These are phyloP conservation scores for Drosophila santomea DNA, from an alignment of 1,140 invertebrate genomes.

Conservation along the genomic window DNA sequence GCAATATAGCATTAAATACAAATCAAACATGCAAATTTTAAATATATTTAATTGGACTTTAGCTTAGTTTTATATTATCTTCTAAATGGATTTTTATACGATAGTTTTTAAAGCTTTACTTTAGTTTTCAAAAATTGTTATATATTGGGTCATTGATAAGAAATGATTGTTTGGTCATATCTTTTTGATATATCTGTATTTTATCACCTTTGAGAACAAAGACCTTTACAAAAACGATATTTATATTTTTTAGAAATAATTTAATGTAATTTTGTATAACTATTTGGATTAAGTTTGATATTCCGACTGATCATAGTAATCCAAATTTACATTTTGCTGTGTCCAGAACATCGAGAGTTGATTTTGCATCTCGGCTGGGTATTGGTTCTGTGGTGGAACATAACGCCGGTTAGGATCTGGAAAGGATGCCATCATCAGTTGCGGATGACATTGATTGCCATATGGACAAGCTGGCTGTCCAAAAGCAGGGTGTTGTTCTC, in stretches of 20 bases:
- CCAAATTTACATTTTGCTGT: background rate
- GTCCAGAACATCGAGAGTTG: background rate
- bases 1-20: no score
- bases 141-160: no score
- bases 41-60: no score
- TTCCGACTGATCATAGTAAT: constrained; percentile 6
- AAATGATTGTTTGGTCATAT: no score
- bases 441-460: background rate
- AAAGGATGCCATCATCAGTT: background rate
- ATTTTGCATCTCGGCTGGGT: background rate
- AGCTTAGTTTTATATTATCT: background rate
- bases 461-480: background rate
- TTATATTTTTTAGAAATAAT: no score
- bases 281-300: background rate
- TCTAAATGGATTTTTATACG: no score
- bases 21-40: no score
- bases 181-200: no score
- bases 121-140: no score
- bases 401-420: background rate
- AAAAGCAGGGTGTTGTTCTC: background rate
- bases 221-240: no score
- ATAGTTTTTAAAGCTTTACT: no score
- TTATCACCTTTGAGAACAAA: no score
- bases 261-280: background rate
- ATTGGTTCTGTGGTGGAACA: background rate